These are phyloP conservation scores for Oscheius sp. DNA, from an alignment of 2,888 invertebrate species.

Conservation along the genomic window DNA sequence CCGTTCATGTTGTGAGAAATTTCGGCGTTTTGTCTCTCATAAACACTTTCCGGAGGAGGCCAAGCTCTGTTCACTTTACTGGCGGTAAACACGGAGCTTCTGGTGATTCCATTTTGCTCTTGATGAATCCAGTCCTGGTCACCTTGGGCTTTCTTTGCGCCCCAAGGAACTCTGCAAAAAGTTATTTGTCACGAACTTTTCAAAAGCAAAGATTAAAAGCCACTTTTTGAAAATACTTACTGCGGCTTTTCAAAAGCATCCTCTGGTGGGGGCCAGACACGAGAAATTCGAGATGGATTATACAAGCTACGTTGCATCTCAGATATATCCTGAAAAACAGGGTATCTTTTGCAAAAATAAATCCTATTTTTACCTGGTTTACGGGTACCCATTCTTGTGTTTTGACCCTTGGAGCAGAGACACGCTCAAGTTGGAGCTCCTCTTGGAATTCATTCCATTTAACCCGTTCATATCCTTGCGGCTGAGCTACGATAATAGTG, in stretches of 20 bases:
- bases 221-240: too few species aligned
- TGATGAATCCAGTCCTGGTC: slow-evolving; percentile 67
- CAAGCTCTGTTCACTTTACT: slow-evolving; percentile 56
- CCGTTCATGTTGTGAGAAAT: slow-evolving; percentile 55
- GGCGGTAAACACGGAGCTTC: slow-evolving; percentile 42
- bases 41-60: slow-evolving; percentile 59
- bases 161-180: slow-evolving; percentile 39
- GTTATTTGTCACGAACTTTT: too few species aligned
- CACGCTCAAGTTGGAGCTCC: slow-evolving; percentile 51
- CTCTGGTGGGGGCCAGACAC: slow-evolving; percentile 66
- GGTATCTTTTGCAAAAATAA: neutral
- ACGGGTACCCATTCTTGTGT: slow-evolving; percentile 66
- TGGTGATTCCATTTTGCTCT: slow-evolving; percentile 39
- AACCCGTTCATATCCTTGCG: slow-evolving; percentile 56
- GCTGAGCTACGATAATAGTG: slow-evolving; percentile 64
- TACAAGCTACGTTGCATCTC: slow-evolving; percentile 58
- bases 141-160: slow-evolving; percentile 49
- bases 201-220: neutral
- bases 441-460: slow-evolving; percentile 68
- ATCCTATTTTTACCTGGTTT: slow-evolving; percentile 41
- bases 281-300: slow-evolving; percentile 57
- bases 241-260: slow-evolving; percentile 44
- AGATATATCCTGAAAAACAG: neutral
- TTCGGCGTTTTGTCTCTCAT: slow-evolving; percentile 14
- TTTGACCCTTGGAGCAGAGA: slow-evolving; percentile 58